phyloP scores from a whole-genome alignment of 2,888 invertebrate species.

The Aphidius colemani region DNA sequence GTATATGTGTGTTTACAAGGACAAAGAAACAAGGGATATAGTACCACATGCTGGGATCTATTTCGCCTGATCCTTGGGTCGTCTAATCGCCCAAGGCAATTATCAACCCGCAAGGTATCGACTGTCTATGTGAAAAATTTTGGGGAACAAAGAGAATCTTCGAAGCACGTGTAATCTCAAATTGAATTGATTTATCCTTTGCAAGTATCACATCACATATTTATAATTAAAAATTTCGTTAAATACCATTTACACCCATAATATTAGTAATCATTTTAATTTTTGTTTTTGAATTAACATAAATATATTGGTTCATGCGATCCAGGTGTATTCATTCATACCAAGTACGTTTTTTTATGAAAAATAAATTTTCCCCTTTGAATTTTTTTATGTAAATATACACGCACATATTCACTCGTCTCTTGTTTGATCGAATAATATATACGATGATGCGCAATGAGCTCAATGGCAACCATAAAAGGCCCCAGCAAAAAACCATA shows the following conservation, averaged over 20 bases:
- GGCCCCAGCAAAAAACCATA: conserved; percentile 21
- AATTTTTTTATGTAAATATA: conserved; percentile 12
- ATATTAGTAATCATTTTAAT: too few species aligned
- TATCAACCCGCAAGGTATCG: conserved; percentile 25
- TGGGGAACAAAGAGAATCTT: conserved; percentile 11
- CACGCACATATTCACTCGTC: conserved; percentile 34
- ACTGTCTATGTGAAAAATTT: too few species aligned
- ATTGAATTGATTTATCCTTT: background rate
- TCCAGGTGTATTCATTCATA: conserved; percentile 1
- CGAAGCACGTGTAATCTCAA: background rate
- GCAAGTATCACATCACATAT: too few species aligned
- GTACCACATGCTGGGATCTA: conserved; percentile 6
- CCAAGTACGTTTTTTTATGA: background rate
- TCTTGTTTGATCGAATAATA: conserved; percentile 39
- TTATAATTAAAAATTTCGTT: too few species aligned
- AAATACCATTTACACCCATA: too few species aligned
- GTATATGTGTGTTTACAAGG: background rate
- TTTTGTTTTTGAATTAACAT: background rate
- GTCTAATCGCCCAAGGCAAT: conserved; percentile 27
- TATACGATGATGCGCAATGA: conserved; percentile 45
- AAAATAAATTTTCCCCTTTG: background rate
- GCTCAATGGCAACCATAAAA: conserved; percentile 43
- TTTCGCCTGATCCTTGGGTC: conserved; percentile 15
- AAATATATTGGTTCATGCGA: conserved; percentile 13
- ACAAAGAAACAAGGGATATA: conserved; percentile 8